These are phyloP conservation scores for Octonoba sinensis DNA, from an alignment of 2,888 invertebrate genomes.

Conservation along the genomic window DNA sequence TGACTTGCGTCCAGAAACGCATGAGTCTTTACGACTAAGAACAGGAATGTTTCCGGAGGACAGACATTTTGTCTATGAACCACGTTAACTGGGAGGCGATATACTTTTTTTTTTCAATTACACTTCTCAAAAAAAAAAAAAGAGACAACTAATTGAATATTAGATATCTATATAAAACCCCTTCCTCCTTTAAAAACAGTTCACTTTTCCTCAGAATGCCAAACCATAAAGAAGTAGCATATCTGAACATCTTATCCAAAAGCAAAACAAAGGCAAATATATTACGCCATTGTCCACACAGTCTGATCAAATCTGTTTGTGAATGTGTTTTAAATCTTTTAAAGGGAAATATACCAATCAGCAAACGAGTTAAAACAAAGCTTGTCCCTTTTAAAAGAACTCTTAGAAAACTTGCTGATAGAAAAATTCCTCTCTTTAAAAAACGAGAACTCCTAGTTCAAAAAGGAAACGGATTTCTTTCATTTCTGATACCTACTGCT, in stretches of 20 bases:
- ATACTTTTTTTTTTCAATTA: neutral
- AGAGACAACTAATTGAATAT: neutral
- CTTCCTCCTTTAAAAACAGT: too few relatives aligned
- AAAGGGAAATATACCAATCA: conserved; percentile 28
- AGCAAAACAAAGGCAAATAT: neutral
- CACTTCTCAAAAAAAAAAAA: conserved; percentile 3
- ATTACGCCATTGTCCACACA: conserved; percentile 5
- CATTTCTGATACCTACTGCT: conserved; percentile 19
- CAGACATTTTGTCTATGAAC: conserved; percentile 15
- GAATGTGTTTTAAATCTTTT: conserved; percentile 20
- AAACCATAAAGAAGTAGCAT: neutral
- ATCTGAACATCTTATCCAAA: conserved; percentile 7
- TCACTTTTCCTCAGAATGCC: conserved; percentile 1
- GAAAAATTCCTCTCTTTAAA: conserved; percentile 24
- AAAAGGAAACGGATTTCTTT: conserved; percentile 22
- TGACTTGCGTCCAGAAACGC: conserved; percentile 19
- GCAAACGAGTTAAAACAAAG: conserved; percentile 4
- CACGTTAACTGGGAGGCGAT: neutral
- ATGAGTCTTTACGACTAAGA: conserved; percentile 7
- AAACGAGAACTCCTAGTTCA: conserved; percentile 27
- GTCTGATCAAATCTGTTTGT: conserved; percentile 30
- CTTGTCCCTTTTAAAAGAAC: conserved; percentile 9
- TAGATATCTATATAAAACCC: neutral
- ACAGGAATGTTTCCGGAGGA: conserved; percentile 29
- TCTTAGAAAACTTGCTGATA: conserved; percentile 24